Evolutionary conservation across 2,888 invertebrate species (phyloP), one percentile per base, ranked within the genome.

Genomic region (Caenorhabditis macrosperma): DNA sequence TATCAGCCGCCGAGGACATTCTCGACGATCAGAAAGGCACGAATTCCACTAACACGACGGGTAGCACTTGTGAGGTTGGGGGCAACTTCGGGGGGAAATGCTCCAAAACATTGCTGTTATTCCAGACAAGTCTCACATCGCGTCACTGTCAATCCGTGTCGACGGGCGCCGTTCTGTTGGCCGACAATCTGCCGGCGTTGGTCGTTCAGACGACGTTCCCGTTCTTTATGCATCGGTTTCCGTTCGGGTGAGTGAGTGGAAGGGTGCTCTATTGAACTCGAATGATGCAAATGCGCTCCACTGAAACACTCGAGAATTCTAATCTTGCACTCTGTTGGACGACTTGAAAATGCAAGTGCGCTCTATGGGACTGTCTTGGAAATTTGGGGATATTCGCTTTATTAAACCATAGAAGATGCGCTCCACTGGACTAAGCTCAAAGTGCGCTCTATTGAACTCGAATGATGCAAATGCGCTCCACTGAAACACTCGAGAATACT

Each of bases 1-100:
- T 95, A 66, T 94, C 94, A 89, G 95, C 95, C 4, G 95, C 95
- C 0, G 94, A 94, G 90, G 95, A 95, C 90, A 94, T 95, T 88
- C 92, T 77, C 79, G 87, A 82, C 33, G 59, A 78, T 50, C 85
- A 88, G 69, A 69, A 81, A n/a, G 57, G 60, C 26, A 48, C 63
- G 9, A 48, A 48, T 20, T 48, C 20, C 5, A 38, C 67, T 9
- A 63, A 55, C 30, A 48, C 68, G 1, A 44, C 33, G 3, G 57
- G 48, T 61, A 55, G 55, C 24, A 79, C 72, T 28, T 75, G 75
- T 69, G 75, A 69, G 69, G 79, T 69, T 82, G 75, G 24, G 41
- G 61, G 38, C 46, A 46, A 20, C 41, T 44, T 2, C n/a, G 12
- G 28, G 7, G 3, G n/a, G n/a, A n/a, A n/a, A n/a, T n/a, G 7